Evolutionary conservation across 2,797 vertebrate genomes (phyloP).

Genomic region (Muscicapa striata): DNA sequence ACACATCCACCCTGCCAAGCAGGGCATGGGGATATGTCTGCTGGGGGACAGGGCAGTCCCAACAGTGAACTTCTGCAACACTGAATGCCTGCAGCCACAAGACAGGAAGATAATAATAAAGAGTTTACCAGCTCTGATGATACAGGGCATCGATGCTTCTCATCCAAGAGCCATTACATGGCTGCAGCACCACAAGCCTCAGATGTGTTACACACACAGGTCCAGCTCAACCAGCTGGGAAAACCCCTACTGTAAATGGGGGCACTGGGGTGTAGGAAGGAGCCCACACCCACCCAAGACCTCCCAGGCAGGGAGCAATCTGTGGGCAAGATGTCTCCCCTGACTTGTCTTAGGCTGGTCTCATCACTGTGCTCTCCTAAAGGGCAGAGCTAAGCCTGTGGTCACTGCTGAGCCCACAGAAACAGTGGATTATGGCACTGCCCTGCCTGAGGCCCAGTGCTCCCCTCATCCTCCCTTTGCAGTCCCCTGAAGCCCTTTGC

Average conservation of each 20-base stretch:
- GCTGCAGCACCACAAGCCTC: background rate
- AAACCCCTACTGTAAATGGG: background rate
- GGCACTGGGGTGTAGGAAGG: background rate
- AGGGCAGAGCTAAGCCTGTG: background rate
- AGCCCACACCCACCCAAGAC: background rate
- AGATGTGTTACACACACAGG: fast-evolving
- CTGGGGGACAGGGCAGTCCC: background rate
- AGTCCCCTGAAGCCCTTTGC: background rate
- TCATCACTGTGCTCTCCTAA: background rate
- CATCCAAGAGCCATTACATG: fast-evolving
- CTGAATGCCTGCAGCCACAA: background rate
- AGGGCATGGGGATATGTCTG: background rate
- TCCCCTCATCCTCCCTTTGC: background rate
- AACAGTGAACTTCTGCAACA: background rate
- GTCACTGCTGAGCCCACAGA: background rate
- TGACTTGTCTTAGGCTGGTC: background rate
- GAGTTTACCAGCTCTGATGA: background rate
- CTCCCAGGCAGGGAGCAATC: background rate
- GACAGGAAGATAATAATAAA: background rate
- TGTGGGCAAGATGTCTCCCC: background rate
- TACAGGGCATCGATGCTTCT: background rate
- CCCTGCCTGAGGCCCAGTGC: background rate
- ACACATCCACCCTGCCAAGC: background rate
- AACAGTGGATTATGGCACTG: background rate
- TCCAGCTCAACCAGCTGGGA: background rate